phyloP scores from a whole-genome alignment of 2,888 invertebrate genomes.

The Pyrocoelia pectoralis region DNA sequence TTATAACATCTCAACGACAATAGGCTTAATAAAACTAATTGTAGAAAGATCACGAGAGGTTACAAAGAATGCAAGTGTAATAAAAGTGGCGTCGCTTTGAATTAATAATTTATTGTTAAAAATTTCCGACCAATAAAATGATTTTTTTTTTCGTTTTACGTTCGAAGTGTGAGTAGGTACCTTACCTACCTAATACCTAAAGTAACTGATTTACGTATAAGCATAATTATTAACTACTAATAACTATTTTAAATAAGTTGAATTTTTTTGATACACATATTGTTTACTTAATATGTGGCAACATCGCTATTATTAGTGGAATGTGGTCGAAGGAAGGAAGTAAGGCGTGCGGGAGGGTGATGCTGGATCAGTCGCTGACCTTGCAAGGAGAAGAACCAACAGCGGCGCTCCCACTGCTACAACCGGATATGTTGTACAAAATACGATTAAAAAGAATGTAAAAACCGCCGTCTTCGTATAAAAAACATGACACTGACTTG shows the following conservation, averaged over 20 bases:
- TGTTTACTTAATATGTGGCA: slow-evolving; percentile 41
- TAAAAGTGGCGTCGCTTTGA: slow-evolving; percentile 54
- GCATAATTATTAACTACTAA: background rate
- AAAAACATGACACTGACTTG: slow-evolving; percentile 32
- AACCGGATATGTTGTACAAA: slow-evolving; percentile 55
- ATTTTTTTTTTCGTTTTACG: slow-evolving; percentile 5
- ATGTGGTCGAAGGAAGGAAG: slow-evolving; percentile 58
- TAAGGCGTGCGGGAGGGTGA: slow-evolving; percentile 49
- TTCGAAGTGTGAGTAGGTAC: too few species aligned
- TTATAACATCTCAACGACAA: slow-evolving; percentile 47
- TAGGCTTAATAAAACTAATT: slow-evolving; percentile 52
- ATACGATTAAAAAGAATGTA: slow-evolving; percentile 34
- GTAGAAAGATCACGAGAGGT: slow-evolving; percentile 53
- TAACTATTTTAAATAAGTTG: background rate
- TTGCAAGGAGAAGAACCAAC: slow-evolving; percentile 57
- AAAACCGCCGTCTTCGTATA: slow-evolving; percentile 26
- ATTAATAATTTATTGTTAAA: slow-evolving; percentile 46
- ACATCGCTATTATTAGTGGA: slow-evolving; percentile 47
- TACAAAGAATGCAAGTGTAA: slow-evolving; percentile 54
- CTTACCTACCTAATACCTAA: background rate
- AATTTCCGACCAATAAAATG: slow-evolving; percentile 36
- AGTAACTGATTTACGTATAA: background rate
- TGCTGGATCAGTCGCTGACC: slow-evolving; percentile 61
- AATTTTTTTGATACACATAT: background rate
- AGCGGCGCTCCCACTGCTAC: slow-evolving; percentile 43